Conservation (phyloP, 2,113 vertebrate species). For the Albula goreensis region DNA sequence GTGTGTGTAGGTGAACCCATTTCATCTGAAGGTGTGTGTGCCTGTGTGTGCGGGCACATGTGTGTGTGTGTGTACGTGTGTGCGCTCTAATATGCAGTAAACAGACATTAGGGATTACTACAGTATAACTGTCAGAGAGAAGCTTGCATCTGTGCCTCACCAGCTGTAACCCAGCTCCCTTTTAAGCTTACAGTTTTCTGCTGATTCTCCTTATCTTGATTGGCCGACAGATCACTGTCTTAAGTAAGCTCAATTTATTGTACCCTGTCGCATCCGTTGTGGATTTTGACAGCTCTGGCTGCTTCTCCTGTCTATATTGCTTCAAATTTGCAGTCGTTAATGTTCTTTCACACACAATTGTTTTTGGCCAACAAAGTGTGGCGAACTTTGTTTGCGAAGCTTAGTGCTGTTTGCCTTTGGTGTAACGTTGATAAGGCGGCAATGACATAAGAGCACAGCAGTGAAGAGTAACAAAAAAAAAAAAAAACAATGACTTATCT, state of each 20-base stretch:
- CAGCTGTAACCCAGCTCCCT: constrained; percentile 24
- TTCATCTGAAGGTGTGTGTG: not conserved
- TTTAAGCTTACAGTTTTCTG: constrained; percentile 48
- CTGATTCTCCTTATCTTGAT: constrained; percentile 48
- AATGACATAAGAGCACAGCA: constrained; percentile 15
- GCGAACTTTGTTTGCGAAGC: constrained; percentile 28
- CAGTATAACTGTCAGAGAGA: constrained; percentile 18
- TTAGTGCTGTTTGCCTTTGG: constrained; percentile 35
- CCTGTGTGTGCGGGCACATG: not conserved
- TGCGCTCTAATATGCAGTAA: not conserved
- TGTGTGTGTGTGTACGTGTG: constrained; percentile 12
- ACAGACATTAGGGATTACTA: not conserved
- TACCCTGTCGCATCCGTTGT: constrained; percentile 28
- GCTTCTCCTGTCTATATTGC: constrained; percentile 32
- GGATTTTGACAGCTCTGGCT: not conserved
- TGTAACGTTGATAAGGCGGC: constrained; percentile 33
- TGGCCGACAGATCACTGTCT: constrained; percentile 48
- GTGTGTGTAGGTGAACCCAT: not conserved
- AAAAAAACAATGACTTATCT: constrained; percentile 1
- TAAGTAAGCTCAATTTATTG: constrained; percentile 41
- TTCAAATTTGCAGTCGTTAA: constrained; percentile 24
- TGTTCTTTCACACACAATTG: constrained; percentile 19
- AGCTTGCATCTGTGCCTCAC: constrained; percentile 44
- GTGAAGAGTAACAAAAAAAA: constrained; percentile 12
- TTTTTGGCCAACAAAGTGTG: constrained; percentile 29